phyloP scores from a whole-genome alignment of 1,140 invertebrate genomes.

The silkworm (Bombyx mori) region ASM3026992v2 NC_085109.1:14399501-14400000 shows the following conservation, averaged over 20 bases:
- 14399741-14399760: conserved; percentile 10
- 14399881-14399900: too few relatives aligned
- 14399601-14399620: conserved; percentile 45
- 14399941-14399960: too few relatives aligned
- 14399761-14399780: conserved; percentile 25
- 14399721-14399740: conserved; percentile 9
- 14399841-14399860: too few relatives aligned
- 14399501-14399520: too few relatives aligned
- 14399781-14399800: conserved; percentile 3
- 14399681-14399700: conserved; percentile 57
- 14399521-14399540: too few relatives aligned
- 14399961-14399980: too few relatives aligned
- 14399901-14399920: too few relatives aligned
- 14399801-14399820: conserved; percentile 20
- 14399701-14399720: conserved; percentile 21
- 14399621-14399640: conserved; percentile 25
- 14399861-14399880: too few relatives aligned
- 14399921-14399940: too few relatives aligned
- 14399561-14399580: conserved; percentile 33
- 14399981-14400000: too few relatives aligned
- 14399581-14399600: conserved; percentile 44
- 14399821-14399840: conserved; percentile 9
- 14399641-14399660: conserved; percentile 53
- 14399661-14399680: conserved; percentile 55
- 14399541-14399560: too few relatives aligned